A percentile compares a stretch with the other conserved stretches of the same genome.
Evolutionary conservation across 2,113 vertebrate species (phyloP).

Genomic region (Cynoglossus semilaevis): DNA sequence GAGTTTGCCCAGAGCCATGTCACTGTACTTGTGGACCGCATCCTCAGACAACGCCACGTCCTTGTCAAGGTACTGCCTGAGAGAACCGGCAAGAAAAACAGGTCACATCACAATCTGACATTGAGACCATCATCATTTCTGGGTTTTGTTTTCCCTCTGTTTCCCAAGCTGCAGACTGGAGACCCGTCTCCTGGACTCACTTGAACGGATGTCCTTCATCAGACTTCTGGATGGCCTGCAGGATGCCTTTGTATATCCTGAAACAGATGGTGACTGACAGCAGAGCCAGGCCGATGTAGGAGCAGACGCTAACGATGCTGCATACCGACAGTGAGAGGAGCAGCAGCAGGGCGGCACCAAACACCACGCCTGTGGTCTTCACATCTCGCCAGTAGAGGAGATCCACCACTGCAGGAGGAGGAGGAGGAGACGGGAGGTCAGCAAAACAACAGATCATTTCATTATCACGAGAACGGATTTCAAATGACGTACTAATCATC

Average conservation of each 20-base stretch:
- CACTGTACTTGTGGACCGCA: conserved; percentile 89
- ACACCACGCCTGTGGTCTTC: conserved; percentile 92
- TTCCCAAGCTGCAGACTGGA: background rate
- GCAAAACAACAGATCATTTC: background rate
- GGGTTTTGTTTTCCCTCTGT: background rate
- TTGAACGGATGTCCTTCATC: conserved; percentile 96
- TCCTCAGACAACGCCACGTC: conserved; percentile 88
- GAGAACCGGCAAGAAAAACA: background rate
- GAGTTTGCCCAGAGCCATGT: conserved; percentile 80
- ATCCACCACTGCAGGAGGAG: conserved; percentile 84
- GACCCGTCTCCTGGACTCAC: conserved; percentile 71
- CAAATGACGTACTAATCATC: too few relatives aligned
- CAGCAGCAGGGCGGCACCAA: conserved; percentile 89
- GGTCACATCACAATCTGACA: too few relatives aligned
- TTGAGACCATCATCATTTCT: too few relatives aligned
- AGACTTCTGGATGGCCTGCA: conserved; percentile 97
- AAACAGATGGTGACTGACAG: conserved; percentile 95
- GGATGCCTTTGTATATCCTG: conserved; percentile 96
- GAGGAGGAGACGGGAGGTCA: background rate
- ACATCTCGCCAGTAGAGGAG: conserved; percentile 98
- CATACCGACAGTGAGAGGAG: conserved; percentile 91
- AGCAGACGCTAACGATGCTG: conserved; percentile 94
- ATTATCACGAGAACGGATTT: too few relatives aligned
- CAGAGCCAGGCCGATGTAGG: conserved; percentile 91
- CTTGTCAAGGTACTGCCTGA: conserved; percentile 86